These are phyloP conservation scores for Sinocyclocheilus maitianheensis DNA, from an alignment of 2,113 vertebrate species.

Conservation along the genomic window DNA sequence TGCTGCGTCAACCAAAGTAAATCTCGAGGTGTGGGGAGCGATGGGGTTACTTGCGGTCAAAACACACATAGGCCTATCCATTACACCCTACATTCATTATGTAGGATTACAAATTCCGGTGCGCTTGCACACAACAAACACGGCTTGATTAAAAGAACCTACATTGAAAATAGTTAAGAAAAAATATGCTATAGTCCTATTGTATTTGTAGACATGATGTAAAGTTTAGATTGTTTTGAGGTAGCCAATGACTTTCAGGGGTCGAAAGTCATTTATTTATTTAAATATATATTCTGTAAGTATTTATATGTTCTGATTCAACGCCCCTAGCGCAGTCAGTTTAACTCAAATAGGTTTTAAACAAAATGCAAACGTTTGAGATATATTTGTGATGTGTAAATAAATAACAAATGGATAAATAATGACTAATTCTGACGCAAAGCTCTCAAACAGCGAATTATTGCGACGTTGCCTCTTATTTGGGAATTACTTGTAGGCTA, in stretches of 20 bases:
- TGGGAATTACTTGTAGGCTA: no score
- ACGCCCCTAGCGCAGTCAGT: not conserved
- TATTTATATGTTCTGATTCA: not conserved
- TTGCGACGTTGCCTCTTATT: not conserved
- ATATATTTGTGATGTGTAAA: not conserved
- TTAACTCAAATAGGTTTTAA: no score
- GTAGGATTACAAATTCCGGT: not conserved
- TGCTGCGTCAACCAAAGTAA: conserved; percentile 72
- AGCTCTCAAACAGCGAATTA: no score
- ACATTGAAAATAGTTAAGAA: not conserved
- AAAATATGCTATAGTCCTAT: not conserved
- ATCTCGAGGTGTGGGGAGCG: conserved; percentile 59
- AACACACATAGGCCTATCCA: conserved; percentile 14
- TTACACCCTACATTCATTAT: conserved; percentile 12
- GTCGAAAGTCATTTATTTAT: not conserved
- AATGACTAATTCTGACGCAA: no score
- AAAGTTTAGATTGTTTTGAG: not conserved
- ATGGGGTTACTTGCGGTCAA: conserved; percentile 72
- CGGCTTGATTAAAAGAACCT: not conserved
- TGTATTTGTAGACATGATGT: not conserved
- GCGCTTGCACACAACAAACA: not conserved
- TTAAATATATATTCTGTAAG: not conserved
- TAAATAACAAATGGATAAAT: not conserved
- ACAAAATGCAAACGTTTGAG: no score
- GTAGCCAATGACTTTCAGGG: not conserved